Base-by-base conservation (phyloP, 2,888 invertebrate species). In the Aspidapion aeneum region DNA sequence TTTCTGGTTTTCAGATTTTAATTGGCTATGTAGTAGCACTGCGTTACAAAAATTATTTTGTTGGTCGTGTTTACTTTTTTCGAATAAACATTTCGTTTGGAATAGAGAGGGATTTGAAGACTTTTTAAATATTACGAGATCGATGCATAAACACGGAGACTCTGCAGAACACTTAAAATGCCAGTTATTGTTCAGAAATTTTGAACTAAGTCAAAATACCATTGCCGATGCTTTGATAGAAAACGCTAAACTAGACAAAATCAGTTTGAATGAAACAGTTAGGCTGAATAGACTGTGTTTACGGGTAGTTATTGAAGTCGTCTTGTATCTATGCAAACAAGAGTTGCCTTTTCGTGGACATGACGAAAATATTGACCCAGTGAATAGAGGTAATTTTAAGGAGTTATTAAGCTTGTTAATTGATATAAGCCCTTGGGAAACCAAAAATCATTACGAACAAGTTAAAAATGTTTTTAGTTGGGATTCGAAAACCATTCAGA, bases 401-500 rank as follows among this genome's bases (percentile, higher is more conserved):
- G 62, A 68, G 63, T 51, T 68, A 21, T 50, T 68, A 57, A 55
- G 2, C 49, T 57, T 60, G 21, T 55, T 64, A 18, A 48, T 69
- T 58, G 20, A 21, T n/a, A 58, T 51, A 50, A 63, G 68, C 61
- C 55, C 59, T 54, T n/a, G 17, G 48, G 65, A 69, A 62, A 66
- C 67, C 12, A 52, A 63, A 65, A 63, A 60, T 51, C n/a, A n/a
- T n/a, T n/a, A n/a, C n/a, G n/a, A n/a, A n/a, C n/a, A n/a, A n/a
- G n/a, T n/a, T n/a, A n/a, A n/a, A n/a, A n/a, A n/a, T n/a, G 59
- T 69, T 17, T 67, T 70, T 49, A 50, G 57, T 51, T 61, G 63
- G 16, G 58, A 68, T 22, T 62, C 65, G 9, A 64, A 70, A 58
- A 67, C 64, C 3, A 66, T 64, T 21, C 67, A 69, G 64, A 69